Evolutionary conservation across 37 sponge, comb jelly and placozoan species (phyloP).

Genomic region (Amphimedon queenslandica): DNA sequence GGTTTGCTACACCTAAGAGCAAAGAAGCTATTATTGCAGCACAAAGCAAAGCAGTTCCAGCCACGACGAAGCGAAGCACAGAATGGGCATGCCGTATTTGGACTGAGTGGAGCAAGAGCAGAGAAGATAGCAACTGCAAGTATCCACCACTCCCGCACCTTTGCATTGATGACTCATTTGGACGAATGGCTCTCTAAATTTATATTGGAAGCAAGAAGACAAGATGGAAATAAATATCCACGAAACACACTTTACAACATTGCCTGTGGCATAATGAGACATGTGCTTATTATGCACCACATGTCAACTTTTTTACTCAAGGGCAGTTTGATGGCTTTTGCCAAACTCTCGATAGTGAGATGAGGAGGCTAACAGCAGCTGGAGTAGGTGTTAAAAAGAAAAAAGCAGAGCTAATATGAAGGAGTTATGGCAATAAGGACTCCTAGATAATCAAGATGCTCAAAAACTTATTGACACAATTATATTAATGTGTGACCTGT

Average conservation of each 20-base stretch:
- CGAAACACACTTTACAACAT: conserved; percentile 33
- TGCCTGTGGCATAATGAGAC: conserved; percentile 19
- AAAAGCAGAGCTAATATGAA: conserved; percentile 1
- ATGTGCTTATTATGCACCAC: conserved; percentile 2
- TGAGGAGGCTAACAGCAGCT: neutral
- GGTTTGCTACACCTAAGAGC: conserved; percentile 22
- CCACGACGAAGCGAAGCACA: conserved; percentile 14
- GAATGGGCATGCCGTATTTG: conserved; percentile 3
- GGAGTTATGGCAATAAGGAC: too few relatives aligned
- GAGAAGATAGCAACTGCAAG: too few relatives aligned
- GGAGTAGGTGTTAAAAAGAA: neutral
- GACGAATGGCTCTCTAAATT: conserved; percentile 25
- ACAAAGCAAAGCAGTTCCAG: conserved; percentile 3
- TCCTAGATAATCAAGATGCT: too few relatives aligned
- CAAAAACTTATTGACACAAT: too few relatives aligned
- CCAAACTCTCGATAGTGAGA: neutral
- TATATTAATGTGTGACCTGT: too few relatives aligned
- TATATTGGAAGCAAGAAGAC: conserved; percentile 17
- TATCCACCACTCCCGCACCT: too few relatives aligned
- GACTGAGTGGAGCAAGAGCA: conserved; percentile 12
- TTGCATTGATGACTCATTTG: too few relatives aligned
- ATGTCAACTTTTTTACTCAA: conserved; percentile 1
- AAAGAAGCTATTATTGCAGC: conserved; percentile 14
- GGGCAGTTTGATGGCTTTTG: neutral
- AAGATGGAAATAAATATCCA: conserved; percentile 9